phyloP scores from a whole-genome alignment of 2,113 vertebrate genomes.

The Notiomystis cincta region DNA sequence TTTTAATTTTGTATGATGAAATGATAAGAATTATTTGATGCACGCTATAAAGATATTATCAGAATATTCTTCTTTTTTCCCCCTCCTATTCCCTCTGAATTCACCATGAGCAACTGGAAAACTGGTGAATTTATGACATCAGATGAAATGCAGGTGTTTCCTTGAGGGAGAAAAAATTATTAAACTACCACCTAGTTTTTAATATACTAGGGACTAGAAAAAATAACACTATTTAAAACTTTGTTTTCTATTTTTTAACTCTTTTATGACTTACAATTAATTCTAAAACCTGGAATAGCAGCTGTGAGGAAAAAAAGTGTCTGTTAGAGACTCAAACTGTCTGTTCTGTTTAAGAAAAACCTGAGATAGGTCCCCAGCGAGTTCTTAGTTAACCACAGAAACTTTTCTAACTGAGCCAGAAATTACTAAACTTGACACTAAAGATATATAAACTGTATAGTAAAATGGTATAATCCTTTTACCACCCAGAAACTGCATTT shows the following conservation, averaged over 20 bases:
- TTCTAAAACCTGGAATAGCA: background rate
- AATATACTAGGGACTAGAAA: background rate
- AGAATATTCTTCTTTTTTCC: background rate
- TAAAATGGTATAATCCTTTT: background rate
- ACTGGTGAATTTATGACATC: background rate
- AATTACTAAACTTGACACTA: background rate
- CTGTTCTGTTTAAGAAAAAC: background rate
- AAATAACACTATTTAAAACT: background rate
- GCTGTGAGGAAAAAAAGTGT: background rate
- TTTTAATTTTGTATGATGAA: background rate
- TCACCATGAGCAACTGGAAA: background rate
- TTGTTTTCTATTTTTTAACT: background rate
- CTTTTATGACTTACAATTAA: background rate
- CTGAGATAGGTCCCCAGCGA: background rate
- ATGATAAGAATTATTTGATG: background rate
- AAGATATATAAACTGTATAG: background rate
- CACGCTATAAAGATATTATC: background rate
- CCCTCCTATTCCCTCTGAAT: background rate
- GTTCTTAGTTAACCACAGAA: background rate
- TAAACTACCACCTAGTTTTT: background rate
- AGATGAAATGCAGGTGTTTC: background rate
- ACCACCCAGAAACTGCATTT: background rate
- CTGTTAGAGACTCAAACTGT: background rate
- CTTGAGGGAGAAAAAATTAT: background rate
- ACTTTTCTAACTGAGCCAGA: background rate